Evolutionary conservation across 2,113 vertebrate genomes (phyloP).

Genomic region (western clawed frog (Xenopus tropicalis)): DNA sequence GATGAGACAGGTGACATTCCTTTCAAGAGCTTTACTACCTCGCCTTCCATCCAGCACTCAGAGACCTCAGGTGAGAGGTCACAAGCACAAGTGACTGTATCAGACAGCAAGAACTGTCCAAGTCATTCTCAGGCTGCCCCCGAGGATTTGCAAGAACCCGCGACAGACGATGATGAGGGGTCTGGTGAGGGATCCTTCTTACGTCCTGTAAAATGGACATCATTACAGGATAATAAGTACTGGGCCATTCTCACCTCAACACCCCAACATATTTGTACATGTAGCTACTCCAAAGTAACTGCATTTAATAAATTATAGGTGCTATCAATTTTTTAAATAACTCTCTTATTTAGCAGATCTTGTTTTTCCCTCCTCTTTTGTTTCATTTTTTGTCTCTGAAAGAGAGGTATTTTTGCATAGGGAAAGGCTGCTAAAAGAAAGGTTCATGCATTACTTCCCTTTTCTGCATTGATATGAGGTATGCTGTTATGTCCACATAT

Average conservation of each 20-base stretch:
- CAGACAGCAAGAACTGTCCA: slow-evolving; percentile 70
- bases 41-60: slow-evolving; percentile 68
- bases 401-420: slow-evolving; percentile 43
- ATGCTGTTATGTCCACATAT: no score
- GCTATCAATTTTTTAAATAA: slow-evolving; percentile 21
- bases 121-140: slow-evolving; percentile 73
- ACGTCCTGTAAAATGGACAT: slow-evolving; percentile 69
- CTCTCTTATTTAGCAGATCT: slow-evolving; percentile 41
- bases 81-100: slow-evolving; percentile 71
- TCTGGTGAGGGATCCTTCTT: slow-evolving; percentile 92
- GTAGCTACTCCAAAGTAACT: slow-evolving; percentile 58
- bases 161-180: slow-evolving; percentile 72
- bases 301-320: slow-evolving; percentile 48
- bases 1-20: slow-evolving; percentile 85
- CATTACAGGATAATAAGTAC: slow-evolving; percentile 65
- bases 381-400: slow-evolving; percentile 1
- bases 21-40: slow-evolving; percentile 76
- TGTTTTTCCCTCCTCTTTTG: slow-evolving; percentile 28
- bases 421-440: slow-evolving; percentile 76
- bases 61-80: slow-evolving; percentile 79
- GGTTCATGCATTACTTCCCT: slow-evolving; percentile 2
- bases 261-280: slow-evolving; percentile 65
- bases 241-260: slow-evolving; percentile 69
- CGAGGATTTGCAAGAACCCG: slow-evolving; percentile 76
- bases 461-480: no score